These are phyloP conservation scores for Athetis lepigone DNA, from an alignment of 2,888 invertebrate species.

Conservation along the genomic window DNA sequence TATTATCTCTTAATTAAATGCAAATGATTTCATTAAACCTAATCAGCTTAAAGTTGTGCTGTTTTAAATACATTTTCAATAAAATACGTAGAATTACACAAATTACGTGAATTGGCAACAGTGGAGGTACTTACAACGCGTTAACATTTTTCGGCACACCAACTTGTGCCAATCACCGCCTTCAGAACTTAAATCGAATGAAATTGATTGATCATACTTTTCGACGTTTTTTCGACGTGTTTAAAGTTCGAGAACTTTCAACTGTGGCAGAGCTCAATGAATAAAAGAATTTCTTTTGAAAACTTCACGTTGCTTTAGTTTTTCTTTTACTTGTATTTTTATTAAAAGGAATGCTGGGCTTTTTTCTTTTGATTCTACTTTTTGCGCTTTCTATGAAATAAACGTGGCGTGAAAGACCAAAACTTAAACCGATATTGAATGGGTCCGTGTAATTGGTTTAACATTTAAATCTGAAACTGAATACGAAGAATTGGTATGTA, in stretches of 20 bases:
- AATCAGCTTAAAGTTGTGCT: too few species aligned
- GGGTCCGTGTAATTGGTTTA: conserved; percentile 17
- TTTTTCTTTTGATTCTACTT: conserved; percentile 3
- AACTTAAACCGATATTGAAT: conserved; percentile 22
- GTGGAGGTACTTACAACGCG: conserved; percentile 10
- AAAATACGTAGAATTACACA: too few species aligned
- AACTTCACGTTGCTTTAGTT: conserved; percentile 54
- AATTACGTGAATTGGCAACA: too few species aligned
- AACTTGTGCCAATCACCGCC: conserved; percentile 50
- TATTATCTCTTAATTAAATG: too few species aligned
- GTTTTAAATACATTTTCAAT: too few species aligned
- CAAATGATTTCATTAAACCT: too few species aligned
- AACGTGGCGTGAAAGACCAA: conserved; percentile 10
- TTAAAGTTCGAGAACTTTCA: conserved; percentile 63
- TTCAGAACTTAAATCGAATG: conserved; percentile 70
- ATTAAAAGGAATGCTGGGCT: conserved; percentile 36
- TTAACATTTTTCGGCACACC: conserved; percentile 13
- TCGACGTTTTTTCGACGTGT: conserved; percentile 63
- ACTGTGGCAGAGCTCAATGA: conserved; percentile 64
- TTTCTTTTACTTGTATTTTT: conserved; percentile 49
- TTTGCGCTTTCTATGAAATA: conserved; percentile 9
- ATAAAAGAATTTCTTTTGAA: conserved; percentile 69
- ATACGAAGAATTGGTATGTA: not conserved
- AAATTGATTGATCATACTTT: conserved; percentile 76
- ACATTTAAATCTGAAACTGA: not conserved